Base-by-base conservation (phyloP, 1,140 invertebrate species). In the Lerema accius region DNA sequence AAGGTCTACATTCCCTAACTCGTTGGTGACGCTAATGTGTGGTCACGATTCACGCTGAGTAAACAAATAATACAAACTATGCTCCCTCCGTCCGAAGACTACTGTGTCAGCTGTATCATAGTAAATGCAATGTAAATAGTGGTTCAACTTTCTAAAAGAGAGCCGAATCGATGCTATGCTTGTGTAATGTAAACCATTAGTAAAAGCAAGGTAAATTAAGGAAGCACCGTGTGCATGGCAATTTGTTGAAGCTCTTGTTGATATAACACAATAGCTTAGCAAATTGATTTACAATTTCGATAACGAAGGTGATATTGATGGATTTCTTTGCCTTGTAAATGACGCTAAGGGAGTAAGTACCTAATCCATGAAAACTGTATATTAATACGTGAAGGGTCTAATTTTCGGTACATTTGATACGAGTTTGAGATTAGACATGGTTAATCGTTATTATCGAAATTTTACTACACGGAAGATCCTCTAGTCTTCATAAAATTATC, bases 101-200 rank as follows among this genome's bases (percentile, higher is more conserved):
- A 56, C 53, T 56, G 40, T 56, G 53, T 58, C 53, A 58, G 53
- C 53, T 58, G 40, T 15, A 45, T 58, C 53, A 45, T 45, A 45
- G 53, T 35, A 58, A 32, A 58, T 58, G 53, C 14, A 58, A 45
- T 16, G 53, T 45, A 45, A 58, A 45, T 45, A 58, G 40, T 32
- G 15, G 53, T 32, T 17, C 40, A 11, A 58, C 53, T 58, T 58
- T 58, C 53, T 58, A 45, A 58, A 58, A 45, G 1, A 28, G 19
- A 14, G 13, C 11, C 39, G 13, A 28, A 45, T 32, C 26, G 26
- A 58, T 58, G 53, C 23, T 14, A 40, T 23, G 26, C 9, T 11
- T 16, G 13, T 55, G 50, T 43, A 42, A 49, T 32, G 26, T 49
- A 9, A 42, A 19, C 51, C 14, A 42, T 42, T 55, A 42, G 39